Conservation (phyloP, 2,888 invertebrate species). For the Aproaerema taeniolella region DNA sequence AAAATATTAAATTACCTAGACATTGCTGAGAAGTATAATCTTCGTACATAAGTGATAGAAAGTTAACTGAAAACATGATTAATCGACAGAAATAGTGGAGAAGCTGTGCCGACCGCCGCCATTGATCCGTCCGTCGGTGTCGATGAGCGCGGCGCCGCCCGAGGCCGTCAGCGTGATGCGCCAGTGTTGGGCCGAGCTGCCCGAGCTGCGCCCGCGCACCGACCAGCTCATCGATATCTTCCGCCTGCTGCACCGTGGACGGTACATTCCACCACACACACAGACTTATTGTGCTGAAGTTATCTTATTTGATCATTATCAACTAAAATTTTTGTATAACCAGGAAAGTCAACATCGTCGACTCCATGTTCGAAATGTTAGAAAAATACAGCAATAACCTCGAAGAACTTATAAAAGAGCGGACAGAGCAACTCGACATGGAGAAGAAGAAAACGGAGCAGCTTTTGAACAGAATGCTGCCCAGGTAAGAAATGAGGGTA, state of each 20-base stretch:
- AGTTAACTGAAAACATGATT: neutral
- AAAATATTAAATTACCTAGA: no score
- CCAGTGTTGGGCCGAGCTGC: conserved; percentile 55
- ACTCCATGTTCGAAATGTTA: conserved; percentile 97
- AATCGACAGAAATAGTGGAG: neutral
- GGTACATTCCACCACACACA: conserved; percentile 77
- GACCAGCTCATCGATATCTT: conserved; percentile 87
- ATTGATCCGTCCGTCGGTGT: conserved; percentile 29
- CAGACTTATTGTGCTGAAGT: no score
- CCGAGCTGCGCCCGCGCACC: conserved; percentile 93
- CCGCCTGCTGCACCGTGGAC: conserved; percentile 93
- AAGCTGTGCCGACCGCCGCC: conserved; percentile 23
- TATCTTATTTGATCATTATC: no score
- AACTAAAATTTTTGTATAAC: no score
- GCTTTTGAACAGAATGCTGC: conserved; percentile 91
- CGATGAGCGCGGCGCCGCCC: conserved; percentile 28
- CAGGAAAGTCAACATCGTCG: conserved; percentile 96
- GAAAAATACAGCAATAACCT: conserved; percentile 97
- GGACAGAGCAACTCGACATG: conserved; percentile 94
- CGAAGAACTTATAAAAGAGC: conserved; percentile 93
- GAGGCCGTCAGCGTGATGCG: conserved; percentile 25
- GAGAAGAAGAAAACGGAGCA: conserved; percentile 98
- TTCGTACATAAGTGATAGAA: neutral
- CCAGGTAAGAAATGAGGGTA: conserved; percentile 79
- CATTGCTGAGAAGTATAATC: neutral